These are phyloP conservation scores for Hassar affinis DNA, from an alignment of 2,113 vertebrate species.

Conservation along the genomic window DNA sequence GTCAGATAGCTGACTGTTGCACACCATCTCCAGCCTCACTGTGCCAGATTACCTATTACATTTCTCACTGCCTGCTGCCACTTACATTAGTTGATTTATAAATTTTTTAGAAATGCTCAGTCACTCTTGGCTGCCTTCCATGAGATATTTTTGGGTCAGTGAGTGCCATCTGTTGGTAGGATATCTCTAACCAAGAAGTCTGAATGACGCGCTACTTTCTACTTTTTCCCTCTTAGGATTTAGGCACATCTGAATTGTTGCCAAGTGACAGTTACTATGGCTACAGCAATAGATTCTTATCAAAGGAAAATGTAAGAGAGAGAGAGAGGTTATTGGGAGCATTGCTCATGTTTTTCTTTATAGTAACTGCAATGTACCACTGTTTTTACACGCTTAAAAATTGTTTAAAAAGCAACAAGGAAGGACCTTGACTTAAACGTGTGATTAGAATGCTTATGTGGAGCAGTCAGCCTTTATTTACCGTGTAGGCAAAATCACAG, in stretches of 20 bases:
- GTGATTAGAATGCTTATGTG: not conserved
- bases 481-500: not conserved
- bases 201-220: constrained; percentile 22
- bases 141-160: not conserved
- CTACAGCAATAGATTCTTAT: constrained; percentile 60
- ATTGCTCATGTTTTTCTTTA: constrained; percentile 1
- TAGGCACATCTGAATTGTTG: constrained; percentile 65
- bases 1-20: not conserved
- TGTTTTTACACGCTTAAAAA: not conserved
- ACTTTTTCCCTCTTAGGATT: constrained; percentile 47
- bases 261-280: constrained; percentile 76
- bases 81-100: constrained; percentile 12
- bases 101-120: not conserved
- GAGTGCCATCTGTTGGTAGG: constrained; percentile 25
- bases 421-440: not conserved
- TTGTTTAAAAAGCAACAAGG: not conserved
- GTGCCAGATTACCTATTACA: not conserved
- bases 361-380: not conserved
- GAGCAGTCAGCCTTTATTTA: not conserved
- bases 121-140: not conserved
- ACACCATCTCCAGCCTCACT: not conserved
- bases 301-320: constrained; percentile 54
- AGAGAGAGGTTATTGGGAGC: constrained; percentile 49
- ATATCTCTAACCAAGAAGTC: not conserved
- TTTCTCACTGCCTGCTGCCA: not conserved